Evolutionary conservation across 2,113 vertebrate species (phyloP).

Genomic region (Glaucomys volans): DNA sequence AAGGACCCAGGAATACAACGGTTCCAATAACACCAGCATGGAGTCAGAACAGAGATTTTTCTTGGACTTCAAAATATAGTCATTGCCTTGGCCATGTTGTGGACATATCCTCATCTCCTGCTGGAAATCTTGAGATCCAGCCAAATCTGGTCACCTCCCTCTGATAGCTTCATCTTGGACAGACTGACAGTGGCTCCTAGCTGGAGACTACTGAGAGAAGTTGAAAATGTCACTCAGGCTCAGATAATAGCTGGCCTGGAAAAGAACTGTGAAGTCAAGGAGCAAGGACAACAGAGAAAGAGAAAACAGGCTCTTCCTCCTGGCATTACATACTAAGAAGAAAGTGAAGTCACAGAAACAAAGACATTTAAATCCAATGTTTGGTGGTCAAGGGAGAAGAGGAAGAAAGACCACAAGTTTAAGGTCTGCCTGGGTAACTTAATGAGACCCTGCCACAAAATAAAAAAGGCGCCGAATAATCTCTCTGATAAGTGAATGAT

Average conservation of each 20-base stretch:
- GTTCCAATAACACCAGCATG: neutral
- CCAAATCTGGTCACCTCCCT: neutral
- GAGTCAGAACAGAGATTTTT: constrained; percentile 5
- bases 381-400: neutral
- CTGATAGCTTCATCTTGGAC: neutral
- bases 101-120: neutral
- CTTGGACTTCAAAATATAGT: constrained; percentile 26
- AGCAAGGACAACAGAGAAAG: neutral
- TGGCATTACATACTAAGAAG: neutral
- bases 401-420: neutral
- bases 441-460: no score
- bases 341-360: neutral
- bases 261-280: neutral
- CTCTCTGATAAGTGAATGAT: no score
- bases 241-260: neutral
- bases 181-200: constrained; percentile 41
- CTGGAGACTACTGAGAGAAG: neutral
- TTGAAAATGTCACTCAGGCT: neutral
- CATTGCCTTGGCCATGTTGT: neutral
- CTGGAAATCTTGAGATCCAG: constrained; percentile 23
- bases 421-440: no score
- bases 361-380: neutral
- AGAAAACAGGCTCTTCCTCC: neutral
- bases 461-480: no score
- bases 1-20: neutral